Conservation (phyloP, 2,797 vertebrate genomes). For the Lagodon rhomboides region DNA sequence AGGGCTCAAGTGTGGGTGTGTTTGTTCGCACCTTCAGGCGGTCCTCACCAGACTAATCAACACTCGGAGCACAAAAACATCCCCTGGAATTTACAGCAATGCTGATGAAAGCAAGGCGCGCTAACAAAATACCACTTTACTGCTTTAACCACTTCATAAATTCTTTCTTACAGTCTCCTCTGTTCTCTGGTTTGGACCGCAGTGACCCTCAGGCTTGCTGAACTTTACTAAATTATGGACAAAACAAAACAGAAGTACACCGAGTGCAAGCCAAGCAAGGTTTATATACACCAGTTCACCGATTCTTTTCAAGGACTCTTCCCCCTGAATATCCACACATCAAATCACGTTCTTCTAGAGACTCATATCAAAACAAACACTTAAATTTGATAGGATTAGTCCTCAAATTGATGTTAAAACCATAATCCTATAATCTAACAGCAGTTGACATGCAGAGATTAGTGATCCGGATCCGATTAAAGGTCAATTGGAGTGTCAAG, state of each 20-base stretch:
- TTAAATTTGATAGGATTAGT: too few species aligned
- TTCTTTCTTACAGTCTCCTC: conserved; percentile 19
- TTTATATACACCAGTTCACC: too few species aligned
- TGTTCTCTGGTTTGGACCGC: conserved; percentile 1
- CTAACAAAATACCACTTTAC: conserved; percentile 49
- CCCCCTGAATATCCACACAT: neutral
- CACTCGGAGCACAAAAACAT: conserved; percentile 41
- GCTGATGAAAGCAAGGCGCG: conserved; percentile 43
- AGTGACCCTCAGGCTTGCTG: conserved; percentile 15
- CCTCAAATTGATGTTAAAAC: neutral
- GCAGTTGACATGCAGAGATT: neutral
- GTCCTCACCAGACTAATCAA: conserved; percentile 36
- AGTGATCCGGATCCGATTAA: neutral
- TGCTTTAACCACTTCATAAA: conserved; percentile 46
- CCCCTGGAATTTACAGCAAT: conserved; percentile 28
- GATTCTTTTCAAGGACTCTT: too few species aligned
- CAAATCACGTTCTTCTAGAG: neutral
- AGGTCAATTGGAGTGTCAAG: neutral
- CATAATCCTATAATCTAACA: neutral
- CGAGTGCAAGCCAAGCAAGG: conserved; percentile 4
- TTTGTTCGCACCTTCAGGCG: conserved; percentile 50
- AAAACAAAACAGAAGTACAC: conserved; percentile 19
- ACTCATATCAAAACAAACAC: neutral
- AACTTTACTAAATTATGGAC: conserved; percentile 18
- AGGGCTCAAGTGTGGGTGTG: conserved; percentile 58